These are phyloP conservation scores for Cyprinodon variegatus DNA, from an alignment of 2,113 vertebrate genomes.

Conservation along the genomic window DNA sequence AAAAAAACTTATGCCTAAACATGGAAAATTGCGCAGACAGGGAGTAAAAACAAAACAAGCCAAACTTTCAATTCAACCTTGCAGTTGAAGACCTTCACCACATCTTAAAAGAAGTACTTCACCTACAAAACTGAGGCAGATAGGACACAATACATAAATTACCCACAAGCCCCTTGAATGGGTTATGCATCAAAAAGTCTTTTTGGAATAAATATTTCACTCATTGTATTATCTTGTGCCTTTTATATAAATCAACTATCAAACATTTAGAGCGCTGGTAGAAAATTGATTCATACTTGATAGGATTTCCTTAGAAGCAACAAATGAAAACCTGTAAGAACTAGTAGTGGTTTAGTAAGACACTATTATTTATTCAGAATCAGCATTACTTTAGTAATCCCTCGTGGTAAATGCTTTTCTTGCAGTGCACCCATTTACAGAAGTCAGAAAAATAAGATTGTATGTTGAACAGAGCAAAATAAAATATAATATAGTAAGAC, in stretches of 20 bases:
- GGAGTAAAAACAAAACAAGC: background rate
- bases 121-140: constrained; percentile 75
- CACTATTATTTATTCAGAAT: too few species aligned
- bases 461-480: too few species aligned
- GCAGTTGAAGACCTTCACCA: constrained; percentile 49
- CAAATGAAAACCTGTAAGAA: background rate
- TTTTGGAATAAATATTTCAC: background rate
- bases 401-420: too few species aligned
- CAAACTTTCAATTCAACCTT: constrained; percentile 26
- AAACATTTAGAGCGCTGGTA: background rate
- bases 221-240: background rate
- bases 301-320: constrained; percentile 4
- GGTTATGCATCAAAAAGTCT: background rate
- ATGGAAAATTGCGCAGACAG: background rate
- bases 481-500: too few species aligned
- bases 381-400: too few species aligned
- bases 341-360: background rate
- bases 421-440: too few species aligned
- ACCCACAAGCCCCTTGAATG: background rate
- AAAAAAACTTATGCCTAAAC: background rate
- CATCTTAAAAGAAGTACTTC: constrained; percentile 70
- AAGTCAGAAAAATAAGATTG: too few species aligned
- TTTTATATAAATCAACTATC: too few species aligned
- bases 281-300: background rate
- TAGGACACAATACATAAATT: constrained; percentile 43